Conservation (phyloP, 2,888 invertebrate genomes). For the Alentia gelatinosa region DNA sequence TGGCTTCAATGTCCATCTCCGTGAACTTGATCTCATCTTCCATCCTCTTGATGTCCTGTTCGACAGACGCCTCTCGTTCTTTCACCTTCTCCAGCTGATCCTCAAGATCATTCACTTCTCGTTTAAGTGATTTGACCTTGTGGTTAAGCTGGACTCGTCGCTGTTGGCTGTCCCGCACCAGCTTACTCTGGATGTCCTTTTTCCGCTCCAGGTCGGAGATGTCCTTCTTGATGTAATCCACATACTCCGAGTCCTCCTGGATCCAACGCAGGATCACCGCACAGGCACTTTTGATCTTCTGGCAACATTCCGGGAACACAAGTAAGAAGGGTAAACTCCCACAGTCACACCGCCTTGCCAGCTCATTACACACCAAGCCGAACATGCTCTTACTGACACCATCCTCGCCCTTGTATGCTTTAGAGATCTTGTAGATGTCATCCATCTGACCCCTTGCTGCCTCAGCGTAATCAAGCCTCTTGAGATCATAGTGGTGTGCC, state of each 20-base stretch:
- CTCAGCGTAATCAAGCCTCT: constrained; percentile 68
- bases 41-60: constrained; percentile 66
- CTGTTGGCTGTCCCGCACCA: constrained; percentile 66
- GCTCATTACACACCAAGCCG: constrained; percentile 69
- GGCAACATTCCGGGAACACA: constrained; percentile 72
- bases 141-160: constrained; percentile 70
- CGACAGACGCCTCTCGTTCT: constrained; percentile 66
- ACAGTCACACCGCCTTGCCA: constrained; percentile 69
- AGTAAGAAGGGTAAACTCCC: constrained; percentile 72
- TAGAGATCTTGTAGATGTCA: constrained; percentile 70
- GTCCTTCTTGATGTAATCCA: constrained; percentile 71
- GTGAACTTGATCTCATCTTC: constrained; percentile 69
- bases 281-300: constrained; percentile 71
- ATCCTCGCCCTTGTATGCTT: constrained; percentile 57
- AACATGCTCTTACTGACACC: constrained; percentile 69
- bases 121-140: constrained; percentile 67
- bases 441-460: constrained; percentile 69
- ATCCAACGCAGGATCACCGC: constrained; percentile 71
- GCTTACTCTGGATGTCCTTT: constrained; percentile 64
- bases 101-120: constrained; percentile 65
- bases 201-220: constrained; percentile 70
- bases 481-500: constrained; percentile 73
- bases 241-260: constrained; percentile 72
- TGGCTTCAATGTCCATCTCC: constrained; percentile 71
- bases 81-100: constrained; percentile 69